Evolutionary conservation across 2,888 invertebrate species (phyloP).

Genomic region (Dastarcus helophoroides): DNA sequence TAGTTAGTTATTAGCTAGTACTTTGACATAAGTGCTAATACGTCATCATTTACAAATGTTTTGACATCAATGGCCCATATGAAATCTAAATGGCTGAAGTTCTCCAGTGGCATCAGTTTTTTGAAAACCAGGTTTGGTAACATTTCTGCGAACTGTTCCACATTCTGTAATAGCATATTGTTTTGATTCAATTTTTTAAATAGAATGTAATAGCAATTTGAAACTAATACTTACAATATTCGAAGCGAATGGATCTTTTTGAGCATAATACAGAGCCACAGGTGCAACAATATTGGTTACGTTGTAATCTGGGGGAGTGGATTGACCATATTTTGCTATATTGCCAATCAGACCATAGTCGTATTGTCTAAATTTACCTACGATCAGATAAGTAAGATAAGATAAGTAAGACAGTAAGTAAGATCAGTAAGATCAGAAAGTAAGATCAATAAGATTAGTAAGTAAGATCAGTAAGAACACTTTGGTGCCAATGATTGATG

Average conservation of each 20-base stretch:
- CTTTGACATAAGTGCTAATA: too few relatives aligned
- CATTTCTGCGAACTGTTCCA: constrained; percentile 39
- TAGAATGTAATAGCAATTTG: too few relatives aligned
- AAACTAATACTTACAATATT: too few relatives aligned
- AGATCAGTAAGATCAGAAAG: too few relatives aligned
- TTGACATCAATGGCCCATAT: constrained; percentile 38
- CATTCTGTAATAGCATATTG: constrained; percentile 43
- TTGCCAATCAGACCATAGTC: constrained; percentile 39
- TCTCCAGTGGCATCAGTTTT: constrained; percentile 21
- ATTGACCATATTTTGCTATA: constrained; percentile 25
- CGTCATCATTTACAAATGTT: constrained; percentile 31
- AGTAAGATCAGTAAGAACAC: too few relatives aligned
- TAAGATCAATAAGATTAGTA: too few relatives aligned
- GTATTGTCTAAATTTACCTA: constrained; percentile 42
- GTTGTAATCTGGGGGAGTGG: constrained; percentile 35
- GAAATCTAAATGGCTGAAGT: constrained; percentile 42
- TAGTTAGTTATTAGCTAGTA: too few relatives aligned
- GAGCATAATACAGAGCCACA: constrained; percentile 35
- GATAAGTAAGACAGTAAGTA: too few relatives aligned
- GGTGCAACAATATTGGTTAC: constrained; percentile 32
- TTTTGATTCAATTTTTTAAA: too few relatives aligned
- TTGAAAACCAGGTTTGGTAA: constrained; percentile 35
- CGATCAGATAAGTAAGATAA: too few relatives aligned
- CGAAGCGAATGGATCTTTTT: constrained; percentile 40
- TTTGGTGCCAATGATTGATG: too few relatives aligned